phyloP scores from a whole-genome alignment of 2,113 vertebrate genomes.

The Toxotes chatareus region DNA sequence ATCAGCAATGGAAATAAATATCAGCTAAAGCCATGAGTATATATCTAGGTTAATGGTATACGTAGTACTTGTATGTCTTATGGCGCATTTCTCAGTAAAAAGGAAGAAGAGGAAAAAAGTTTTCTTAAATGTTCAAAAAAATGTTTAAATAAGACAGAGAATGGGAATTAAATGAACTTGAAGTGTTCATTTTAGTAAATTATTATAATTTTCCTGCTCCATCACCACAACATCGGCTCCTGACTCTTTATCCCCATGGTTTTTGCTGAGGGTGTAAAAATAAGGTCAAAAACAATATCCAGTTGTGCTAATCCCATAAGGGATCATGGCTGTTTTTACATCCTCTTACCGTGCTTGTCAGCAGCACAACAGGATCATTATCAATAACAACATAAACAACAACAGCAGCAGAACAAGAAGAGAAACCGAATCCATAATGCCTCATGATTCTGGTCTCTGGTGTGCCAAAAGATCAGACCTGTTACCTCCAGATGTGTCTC shows the following conservation, averaged over 20 bases:
- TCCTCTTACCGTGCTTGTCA: constrained; percentile 64
- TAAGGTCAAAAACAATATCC: constrained; percentile 74
- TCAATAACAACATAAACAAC: constrained; percentile 51
- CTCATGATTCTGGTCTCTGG: constrained; percentile 20
- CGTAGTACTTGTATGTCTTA: background rate
- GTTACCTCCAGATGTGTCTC: constrained; percentile 76
- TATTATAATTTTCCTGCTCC: background rate
- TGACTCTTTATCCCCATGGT: background rate
- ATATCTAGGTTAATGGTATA: background rate
- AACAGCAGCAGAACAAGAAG: constrained; percentile 40
- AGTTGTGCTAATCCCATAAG: constrained; percentile 71
- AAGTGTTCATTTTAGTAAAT: background rate
- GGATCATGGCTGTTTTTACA: constrained; percentile 63
- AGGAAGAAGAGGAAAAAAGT: background rate
- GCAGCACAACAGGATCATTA: constrained; percentile 63
- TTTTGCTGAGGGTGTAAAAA: constrained; percentile 49
- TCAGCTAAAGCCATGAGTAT: background rate
- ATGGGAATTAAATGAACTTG: background rate
- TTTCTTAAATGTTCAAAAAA: background rate
- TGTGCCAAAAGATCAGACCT: constrained; percentile 59
- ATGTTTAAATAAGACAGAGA: background rate
- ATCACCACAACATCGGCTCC: background rate
- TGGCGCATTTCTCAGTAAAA: background rate
- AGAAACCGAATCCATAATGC: constrained; percentile 2
- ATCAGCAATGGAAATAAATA: background rate